Percentiles rank a stretch among this genome's conserved stretches.
phyloP scores from a whole-genome alignment of 1,140 invertebrate species.

The Drosophila fuyamai region DNA sequence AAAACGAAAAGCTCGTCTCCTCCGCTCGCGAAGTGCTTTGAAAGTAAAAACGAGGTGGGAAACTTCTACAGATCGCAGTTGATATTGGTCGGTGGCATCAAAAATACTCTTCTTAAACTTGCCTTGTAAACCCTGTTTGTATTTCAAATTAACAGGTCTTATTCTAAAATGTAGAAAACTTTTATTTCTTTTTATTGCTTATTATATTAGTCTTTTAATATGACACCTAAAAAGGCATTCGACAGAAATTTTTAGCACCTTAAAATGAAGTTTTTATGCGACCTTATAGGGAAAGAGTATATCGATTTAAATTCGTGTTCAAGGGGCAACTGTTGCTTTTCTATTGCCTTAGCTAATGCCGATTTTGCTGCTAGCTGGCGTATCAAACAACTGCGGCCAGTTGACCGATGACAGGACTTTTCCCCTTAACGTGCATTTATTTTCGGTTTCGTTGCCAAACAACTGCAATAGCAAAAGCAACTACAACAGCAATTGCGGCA shows the following conservation, averaged over 20 bases:
- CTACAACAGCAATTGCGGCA: constrained; percentile 26
- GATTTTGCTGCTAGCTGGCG: constrained; percentile 39
- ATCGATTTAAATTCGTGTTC: constrained; percentile 48
- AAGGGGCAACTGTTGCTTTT: constrained; percentile 50
- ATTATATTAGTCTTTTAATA: not conserved
- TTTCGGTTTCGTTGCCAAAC: constrained; percentile 74
- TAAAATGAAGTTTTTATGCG: not conserved
- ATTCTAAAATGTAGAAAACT: no score
- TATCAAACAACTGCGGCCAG: constrained; percentile 76
- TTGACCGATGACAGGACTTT: constrained; percentile 75
- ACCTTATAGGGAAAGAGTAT: not conserved
- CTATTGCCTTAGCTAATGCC: constrained; percentile 17
- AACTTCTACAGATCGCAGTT: not conserved
- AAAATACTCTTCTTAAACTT: constrained; percentile 10
- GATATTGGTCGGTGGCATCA: not conserved
- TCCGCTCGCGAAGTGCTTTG: constrained; percentile 34
- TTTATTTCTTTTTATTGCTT: not conserved
- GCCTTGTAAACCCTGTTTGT: no score
- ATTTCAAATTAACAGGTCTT: no score
- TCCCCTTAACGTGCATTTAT: constrained; percentile 74
- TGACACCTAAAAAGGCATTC: not conserved
- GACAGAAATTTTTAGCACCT: not conserved
- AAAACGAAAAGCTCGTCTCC: constrained; percentile 34
- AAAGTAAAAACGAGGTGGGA: constrained; percentile 66
- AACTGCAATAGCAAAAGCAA: constrained; percentile 18